Base-by-base conservation (phyloP, 2,797 vertebrate genomes). In the Myotis vivesi region DNA sequence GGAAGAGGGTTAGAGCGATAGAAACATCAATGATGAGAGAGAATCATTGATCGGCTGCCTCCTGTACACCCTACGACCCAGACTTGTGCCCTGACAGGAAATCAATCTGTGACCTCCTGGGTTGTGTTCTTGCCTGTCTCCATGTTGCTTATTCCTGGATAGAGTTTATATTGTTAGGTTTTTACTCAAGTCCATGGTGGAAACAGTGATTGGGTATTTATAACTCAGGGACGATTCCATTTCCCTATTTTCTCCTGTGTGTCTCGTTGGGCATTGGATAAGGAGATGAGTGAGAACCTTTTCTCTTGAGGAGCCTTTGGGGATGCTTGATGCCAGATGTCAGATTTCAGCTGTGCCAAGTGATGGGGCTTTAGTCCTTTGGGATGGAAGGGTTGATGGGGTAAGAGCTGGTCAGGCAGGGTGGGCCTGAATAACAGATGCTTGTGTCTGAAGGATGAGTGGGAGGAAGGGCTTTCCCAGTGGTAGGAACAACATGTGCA, bases 131-230 rank as follows among this genome's bases (percentile, higher is more conserved):
- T 83, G 25, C 44, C 51, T 94, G 0, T 94, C 76, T 95, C 33
- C 59, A 82, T 16, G 20, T 83, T 38, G 23, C 71, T 53, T 83
- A 64, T 93, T 95, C 51, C 86, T 95, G 28, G 69, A 64, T 59
- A 38, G 38, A 80, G 44, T 95, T 94, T 92, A 87, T 89, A 75
- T 89, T 86, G n/a, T 66, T 64, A 62, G 0, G 28, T 94, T 90
- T 59, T 90, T 59, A 69, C 25, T 88, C 28, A 51, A 30, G 79
- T 93, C 49, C 20, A n/a, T 90, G 51, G 87, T 86, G 41, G 66
- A 91, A 97, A 55, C 79, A 1, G 30, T 88, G 86, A 28, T 66
- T 92, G 64, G 38, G 36, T 82, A 49, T 72, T 94, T 80, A 81
- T 89, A 92, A 22, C 30, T 57, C 23, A 17, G 0, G 2, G 28